Percentiles rank a stretch among this genome's conserved stretches.
Evolutionary conservation across 2,797 vertebrate genomes (phyloP).

Genomic region (Hirundo rustica): DNA sequence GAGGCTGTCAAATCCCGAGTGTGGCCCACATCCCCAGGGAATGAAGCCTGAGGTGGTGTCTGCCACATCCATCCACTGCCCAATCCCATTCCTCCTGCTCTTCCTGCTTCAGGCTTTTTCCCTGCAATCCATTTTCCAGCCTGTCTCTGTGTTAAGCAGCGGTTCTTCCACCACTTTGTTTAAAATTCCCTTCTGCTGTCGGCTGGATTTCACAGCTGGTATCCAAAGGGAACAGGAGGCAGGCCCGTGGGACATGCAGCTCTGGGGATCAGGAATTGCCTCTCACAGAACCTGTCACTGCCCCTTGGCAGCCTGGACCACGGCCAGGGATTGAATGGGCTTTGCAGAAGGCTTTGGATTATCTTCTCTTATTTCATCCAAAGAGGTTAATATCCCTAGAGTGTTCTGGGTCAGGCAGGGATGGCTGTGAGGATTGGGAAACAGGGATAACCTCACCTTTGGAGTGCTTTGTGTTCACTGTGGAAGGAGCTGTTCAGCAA

Average conservation of each 20-base stretch:
- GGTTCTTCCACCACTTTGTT: not conserved
- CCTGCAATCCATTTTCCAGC: not conserved
- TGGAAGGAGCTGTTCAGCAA: not conserved
- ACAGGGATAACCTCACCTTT: fast-evolving
- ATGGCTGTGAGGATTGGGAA: not conserved
- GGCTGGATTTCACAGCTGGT: not conserved
- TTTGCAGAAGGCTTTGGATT: not conserved
- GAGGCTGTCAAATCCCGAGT: not conserved
- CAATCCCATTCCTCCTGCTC: not conserved
- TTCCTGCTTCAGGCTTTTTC: not conserved
- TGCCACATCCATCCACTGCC: not conserved
- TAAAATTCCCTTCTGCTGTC: not conserved
- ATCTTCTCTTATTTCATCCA: not conserved
- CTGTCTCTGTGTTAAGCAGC: not conserved
- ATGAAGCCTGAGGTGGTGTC: not conserved
- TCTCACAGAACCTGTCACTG: not conserved
- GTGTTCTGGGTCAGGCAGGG: not conserved
- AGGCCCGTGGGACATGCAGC: fast-evolving
- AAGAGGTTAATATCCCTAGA: not conserved
- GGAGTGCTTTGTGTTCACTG: fast-evolving
- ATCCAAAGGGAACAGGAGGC: not conserved
- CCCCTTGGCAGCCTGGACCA: not conserved
- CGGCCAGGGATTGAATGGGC: not conserved
- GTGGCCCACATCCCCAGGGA: not conserved
- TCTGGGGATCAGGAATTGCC: not conserved